These are phyloP conservation scores for Callospermophilus lateralis DNA, from an alignment of 2,113 vertebrate genomes.

Conservation along the genomic window DNA sequence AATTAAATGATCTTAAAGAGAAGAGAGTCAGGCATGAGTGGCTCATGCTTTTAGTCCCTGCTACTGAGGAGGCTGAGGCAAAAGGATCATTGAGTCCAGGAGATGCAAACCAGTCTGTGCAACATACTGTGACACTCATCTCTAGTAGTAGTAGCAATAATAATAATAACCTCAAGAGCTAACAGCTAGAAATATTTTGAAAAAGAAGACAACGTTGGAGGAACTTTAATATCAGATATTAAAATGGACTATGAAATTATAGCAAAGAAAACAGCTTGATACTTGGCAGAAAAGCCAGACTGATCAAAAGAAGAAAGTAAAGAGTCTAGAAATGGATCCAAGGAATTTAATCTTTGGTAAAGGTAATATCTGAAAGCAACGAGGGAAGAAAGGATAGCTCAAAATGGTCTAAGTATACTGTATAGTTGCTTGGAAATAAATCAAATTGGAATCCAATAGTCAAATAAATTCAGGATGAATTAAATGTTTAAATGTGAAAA, in stretches of 20 bases:
- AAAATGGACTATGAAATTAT: background rate
- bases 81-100: background rate
- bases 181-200: background rate
- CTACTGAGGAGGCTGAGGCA: background rate
- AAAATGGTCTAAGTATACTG: background rate
- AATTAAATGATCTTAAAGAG: background rate
- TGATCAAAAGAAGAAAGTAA: background rate
- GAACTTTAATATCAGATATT: background rate
- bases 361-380: background rate
- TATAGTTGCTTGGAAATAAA: background rate
- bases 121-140: background rate
- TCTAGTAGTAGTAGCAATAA: background rate
- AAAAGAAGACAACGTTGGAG: background rate
- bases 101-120: background rate
- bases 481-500: slow-evolving; percentile 32
- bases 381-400: background rate
- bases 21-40: background rate
- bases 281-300: background rate
- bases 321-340: background rate
- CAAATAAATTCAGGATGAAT: slow-evolving; percentile 31
- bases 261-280: background rate
- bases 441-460: background rate
- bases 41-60: background rate
- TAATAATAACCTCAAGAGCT: background rate
- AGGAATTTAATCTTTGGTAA: background rate